Evolutionary conservation across 1,140 invertebrate genomes (phyloP), one percentile per base, ranked within the genome.

Genomic region (Andrena cerasifolii): DNA sequence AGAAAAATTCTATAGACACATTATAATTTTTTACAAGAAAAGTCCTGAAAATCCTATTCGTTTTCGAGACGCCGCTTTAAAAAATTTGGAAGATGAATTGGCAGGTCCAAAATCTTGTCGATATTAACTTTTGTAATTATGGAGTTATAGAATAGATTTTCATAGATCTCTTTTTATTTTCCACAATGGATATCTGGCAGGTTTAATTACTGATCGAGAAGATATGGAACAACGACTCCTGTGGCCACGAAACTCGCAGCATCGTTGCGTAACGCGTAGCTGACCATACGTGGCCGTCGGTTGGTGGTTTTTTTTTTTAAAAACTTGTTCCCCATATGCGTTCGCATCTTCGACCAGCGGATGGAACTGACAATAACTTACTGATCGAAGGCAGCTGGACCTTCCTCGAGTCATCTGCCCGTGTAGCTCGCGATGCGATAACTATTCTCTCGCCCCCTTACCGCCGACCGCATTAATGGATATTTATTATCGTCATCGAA

Each of bases 401-500:
- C 89, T 89, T 86, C 85, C 83, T 85, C 79, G 86, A 89, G 85
- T 90, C 89, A 90, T 90, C 89, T 90, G 89, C 89, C 83, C 82
- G 78, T 80, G 78, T 89, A 86, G 89, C 86, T 86, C 88, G 87
- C 87, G 89, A 89, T 88, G 86, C 88, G 89, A 89, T 90, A 90
- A 90, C 89, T 89, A 89, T 58, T 86, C 78, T 87, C 83, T 80
- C 83, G 80, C 62, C 88, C 83, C 81, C 82, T 86, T 79, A 78
- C 58, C 82, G 83, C 36, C 83, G 59, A 80, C 76, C 61, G 80
- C 87, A 89, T 88, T 90, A 90, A 90, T 90, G 89, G 89, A 90
- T 90, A 90, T 90, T 90, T 90, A 90, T 90, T 90, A 90, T 90
- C 88, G 84, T 86, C 82, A 78, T 88, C 88, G 87, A 89, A 89